A percentile compares a stretch with the other conserved stretches of the same genome.
Evolutionary conservation across 2,113 vertebrate species (phyloP).

Genomic region (Cynoglossus semilaevis): DNA sequence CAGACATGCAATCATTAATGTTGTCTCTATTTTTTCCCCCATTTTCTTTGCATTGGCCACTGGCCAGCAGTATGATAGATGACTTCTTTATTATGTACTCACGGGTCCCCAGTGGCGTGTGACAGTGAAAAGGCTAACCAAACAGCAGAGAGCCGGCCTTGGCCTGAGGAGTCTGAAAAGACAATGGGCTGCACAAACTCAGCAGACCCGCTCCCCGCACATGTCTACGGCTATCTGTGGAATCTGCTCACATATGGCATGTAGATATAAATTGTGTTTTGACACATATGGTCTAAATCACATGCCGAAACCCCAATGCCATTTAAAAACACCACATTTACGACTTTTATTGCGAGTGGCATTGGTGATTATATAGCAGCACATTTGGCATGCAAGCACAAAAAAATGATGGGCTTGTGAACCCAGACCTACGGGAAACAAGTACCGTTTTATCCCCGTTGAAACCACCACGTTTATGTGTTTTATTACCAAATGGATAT

Average conservation of each 20-base stretch:
- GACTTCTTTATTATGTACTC: slow-evolving; percentile 52
- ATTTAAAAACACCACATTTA: slow-evolving; percentile 49
- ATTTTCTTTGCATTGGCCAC: slow-evolving; percentile 25
- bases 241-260: slow-evolving; percentile 44
- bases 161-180: slow-evolving; percentile 21
- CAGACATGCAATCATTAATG: slow-evolving; percentile 58
- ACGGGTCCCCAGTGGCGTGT: slow-evolving; percentile 37
- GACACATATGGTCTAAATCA: slow-evolving; percentile 57
- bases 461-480: slow-evolving; percentile 4
- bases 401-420: slow-evolving; percentile 18
- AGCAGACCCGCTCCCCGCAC: slow-evolving; percentile 14
- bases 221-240: slow-evolving; percentile 24
- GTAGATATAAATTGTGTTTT: slow-evolving; percentile 43
- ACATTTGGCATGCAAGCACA: slow-evolving; percentile 43
- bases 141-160: slow-evolving; percentile 43
- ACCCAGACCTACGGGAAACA: slow-evolving; percentile 10
- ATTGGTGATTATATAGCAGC: slow-evolving; percentile 45
- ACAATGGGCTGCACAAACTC: slow-evolving; percentile 32
- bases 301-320: slow-evolving; percentile 32
- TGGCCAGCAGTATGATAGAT: slow-evolving; percentile 49
- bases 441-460: slow-evolving; percentile 25
- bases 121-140: slow-evolving; percentile 46
- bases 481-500: slow-evolving; percentile 7
- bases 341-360: slow-evolving; percentile 47
- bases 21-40: slow-evolving; percentile 19